Conservation (phyloP, 2,888 invertebrate species). For the Macrosoma leucophasiata region DNA sequence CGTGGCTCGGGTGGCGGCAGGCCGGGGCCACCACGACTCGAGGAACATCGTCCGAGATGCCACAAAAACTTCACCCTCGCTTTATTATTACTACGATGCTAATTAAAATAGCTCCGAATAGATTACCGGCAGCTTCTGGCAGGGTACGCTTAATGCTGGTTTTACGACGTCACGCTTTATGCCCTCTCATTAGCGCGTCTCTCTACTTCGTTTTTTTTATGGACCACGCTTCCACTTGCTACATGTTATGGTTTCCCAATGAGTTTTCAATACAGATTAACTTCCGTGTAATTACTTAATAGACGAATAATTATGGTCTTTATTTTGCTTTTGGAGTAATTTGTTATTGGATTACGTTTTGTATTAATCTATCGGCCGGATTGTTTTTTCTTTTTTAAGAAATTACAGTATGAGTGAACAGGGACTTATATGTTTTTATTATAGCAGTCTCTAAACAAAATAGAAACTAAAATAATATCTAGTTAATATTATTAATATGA, state of each 20-base stretch:
- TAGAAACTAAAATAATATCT: too few relatives aligned
- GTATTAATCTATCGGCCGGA: too few relatives aligned
- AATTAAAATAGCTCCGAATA: conserved; percentile 73
- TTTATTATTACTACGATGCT: conserved; percentile 68
- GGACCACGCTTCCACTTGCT: conserved; percentile 46
- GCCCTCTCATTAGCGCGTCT: conserved; percentile 68
- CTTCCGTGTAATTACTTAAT: too few relatives aligned
- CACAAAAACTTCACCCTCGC: conserved; percentile 66
- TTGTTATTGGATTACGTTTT: too few relatives aligned
- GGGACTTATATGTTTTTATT: too few relatives aligned
- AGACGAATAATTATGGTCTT: too few relatives aligned
- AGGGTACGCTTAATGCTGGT: conserved; percentile 65
- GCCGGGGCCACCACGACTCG: conserved; percentile 42
- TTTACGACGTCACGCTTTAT: conserved; percentile 73
- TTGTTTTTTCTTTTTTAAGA: too few relatives aligned
- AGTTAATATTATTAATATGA: too few relatives aligned
- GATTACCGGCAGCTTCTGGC: conserved; percentile 70
- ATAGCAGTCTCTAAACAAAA: too few relatives aligned
- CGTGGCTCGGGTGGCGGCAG: conserved; percentile 7
- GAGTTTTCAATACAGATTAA: too few relatives aligned
- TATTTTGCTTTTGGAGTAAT: too few relatives aligned
- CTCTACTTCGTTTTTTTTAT: conserved; percentile 55
- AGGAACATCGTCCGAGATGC: conserved; percentile 53
- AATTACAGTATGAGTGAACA: too few relatives aligned
- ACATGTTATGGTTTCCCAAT: conserved; percentile 22